These are phyloP conservation scores for Aphelenchoides bicaudatus DNA, from an alignment of 2,888 invertebrate genomes.

Conservation along the genomic window DNA sequence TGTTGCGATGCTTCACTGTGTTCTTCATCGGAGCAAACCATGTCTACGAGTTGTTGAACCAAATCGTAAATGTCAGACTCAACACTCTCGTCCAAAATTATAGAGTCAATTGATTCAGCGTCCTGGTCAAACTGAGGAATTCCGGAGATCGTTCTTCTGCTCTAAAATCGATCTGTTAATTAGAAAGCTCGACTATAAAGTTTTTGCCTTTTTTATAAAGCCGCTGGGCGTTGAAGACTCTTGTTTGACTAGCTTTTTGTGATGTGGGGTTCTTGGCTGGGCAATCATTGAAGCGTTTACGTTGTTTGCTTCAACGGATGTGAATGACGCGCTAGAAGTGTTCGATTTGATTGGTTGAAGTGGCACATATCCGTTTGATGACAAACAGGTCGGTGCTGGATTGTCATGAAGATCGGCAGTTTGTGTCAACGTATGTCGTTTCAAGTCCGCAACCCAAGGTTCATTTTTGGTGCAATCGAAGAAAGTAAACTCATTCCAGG, in stretches of 20 bases:
- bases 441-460: conserved; percentile 34
- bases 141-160: conserved; percentile 42
- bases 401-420: conserved; percentile 14
- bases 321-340: conserved; percentile 1
- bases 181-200: no score
- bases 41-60: conserved; percentile 46
- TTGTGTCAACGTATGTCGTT: conserved; percentile 28
- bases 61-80: conserved; percentile 48
- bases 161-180: no score
- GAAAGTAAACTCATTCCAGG: conserved; percentile 30
- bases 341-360: background rate
- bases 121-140: conserved; percentile 47
- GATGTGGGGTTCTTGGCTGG: conserved; percentile 10
- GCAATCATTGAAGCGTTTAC: conserved; percentile 14
- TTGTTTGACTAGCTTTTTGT: background rate
- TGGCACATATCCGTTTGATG: no score
- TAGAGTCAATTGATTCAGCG: conserved; percentile 51
- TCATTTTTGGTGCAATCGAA: conserved; percentile 24
- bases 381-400: no score
- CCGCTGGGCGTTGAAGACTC: background rate
- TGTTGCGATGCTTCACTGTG: conserved; percentile 4
- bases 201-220: background rate
- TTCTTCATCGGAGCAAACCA: conserved; percentile 29
- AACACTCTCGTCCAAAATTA: conserved; percentile 35
- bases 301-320: conserved; percentile 10